Base-by-base conservation (phyloP, 2,797 vertebrate species). In the Pachyuromys duprasi region DNA sequence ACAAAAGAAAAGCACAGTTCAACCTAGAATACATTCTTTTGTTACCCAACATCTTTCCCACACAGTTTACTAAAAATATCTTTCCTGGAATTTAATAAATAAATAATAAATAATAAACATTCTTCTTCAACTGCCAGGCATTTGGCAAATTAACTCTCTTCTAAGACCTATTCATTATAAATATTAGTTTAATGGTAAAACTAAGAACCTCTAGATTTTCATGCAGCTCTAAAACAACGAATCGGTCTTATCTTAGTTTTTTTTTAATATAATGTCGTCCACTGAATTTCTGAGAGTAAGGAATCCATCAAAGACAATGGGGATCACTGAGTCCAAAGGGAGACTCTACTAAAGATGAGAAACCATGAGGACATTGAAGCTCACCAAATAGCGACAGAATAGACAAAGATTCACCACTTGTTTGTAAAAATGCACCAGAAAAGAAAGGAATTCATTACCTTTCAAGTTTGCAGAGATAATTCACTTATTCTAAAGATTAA, bases 401-500 rank as follows among this genome's bases (percentile, higher is more conserved):
- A 5, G 31, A 36, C 15, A 2, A 8, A 78, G 42, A 8, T 31
- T 36, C 18, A 39, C 28, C 20, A 57, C 14, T 3, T 63, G 62
- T 93, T 83, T 31, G 26, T 91, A 94, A 89, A 86, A 63, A 63
- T 49, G 55, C 9, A 69, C 33, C 65, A 80, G 36, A 89, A 95
- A 69, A 49, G n/a, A 79, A 62, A 88, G 63, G 31, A 62, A 83
- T 75, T 79, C 57, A 62, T 69, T 45, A 79, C 53, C 78, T 95
- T 39, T 86, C 15, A 17, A 89, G n/a, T 63, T 69, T 84, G 33
- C 70, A 86, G 88, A 83, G n/a, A 76, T 65, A 60, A 72, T 45
- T 90, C 72, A 95, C 83, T 93, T 93, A 84, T 60, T 70, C 57
- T 92, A 49, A 70, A 94, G 90, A 90, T 86, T 75, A 96, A 87